A percentile compares a stretch with the other conserved stretches of the same genome.
Conservation (phyloP, 1,140 invertebrate species). For the Maniola jurtina region DNA sequence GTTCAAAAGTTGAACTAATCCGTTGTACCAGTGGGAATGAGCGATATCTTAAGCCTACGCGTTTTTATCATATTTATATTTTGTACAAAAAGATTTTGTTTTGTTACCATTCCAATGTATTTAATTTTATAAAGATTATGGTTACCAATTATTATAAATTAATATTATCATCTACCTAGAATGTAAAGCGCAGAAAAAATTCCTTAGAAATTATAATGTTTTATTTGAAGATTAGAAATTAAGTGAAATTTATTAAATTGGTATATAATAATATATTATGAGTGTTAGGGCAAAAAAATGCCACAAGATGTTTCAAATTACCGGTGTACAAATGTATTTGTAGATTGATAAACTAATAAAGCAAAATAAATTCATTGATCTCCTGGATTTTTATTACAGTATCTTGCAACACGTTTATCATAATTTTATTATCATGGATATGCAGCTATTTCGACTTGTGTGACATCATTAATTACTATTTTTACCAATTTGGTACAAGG, state of each 20-base stretch:
- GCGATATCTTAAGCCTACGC: too few species aligned
- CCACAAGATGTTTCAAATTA: conserved; percentile 59
- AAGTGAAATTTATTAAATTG: conserved; percentile 42
- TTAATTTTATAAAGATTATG: background rate
- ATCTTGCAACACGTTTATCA: background rate
- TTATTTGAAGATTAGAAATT: conserved; percentile 11
- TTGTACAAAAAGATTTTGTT: too few species aligned
- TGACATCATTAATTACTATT: too few species aligned
- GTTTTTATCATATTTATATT: too few species aligned
- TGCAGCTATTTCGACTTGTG: background rate
- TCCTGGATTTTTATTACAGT: conserved; percentile 9
- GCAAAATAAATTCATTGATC: conserved; percentile 22
- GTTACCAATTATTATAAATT: too few species aligned
- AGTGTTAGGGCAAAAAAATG: conserved; percentile 59
- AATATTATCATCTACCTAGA: too few species aligned
- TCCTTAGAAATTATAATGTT: background rate
- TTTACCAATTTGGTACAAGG: too few species aligned
- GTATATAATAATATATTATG: conserved; percentile 42
- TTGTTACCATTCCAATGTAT: background rate
- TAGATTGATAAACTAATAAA: conserved; percentile 63
- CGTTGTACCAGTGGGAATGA: too few species aligned
- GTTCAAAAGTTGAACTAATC: too few species aligned
- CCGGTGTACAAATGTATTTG: conserved; percentile 67
- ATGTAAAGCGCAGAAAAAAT: background rate
- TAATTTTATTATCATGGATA: too few species aligned